A percentile compares a stretch with the other conserved stretches of the same genome.
These are phyloP conservation scores for Spialia ferax DNA, from an alignment of 2,888 invertebrate genomes.

Conservation along the genomic window DNA sequence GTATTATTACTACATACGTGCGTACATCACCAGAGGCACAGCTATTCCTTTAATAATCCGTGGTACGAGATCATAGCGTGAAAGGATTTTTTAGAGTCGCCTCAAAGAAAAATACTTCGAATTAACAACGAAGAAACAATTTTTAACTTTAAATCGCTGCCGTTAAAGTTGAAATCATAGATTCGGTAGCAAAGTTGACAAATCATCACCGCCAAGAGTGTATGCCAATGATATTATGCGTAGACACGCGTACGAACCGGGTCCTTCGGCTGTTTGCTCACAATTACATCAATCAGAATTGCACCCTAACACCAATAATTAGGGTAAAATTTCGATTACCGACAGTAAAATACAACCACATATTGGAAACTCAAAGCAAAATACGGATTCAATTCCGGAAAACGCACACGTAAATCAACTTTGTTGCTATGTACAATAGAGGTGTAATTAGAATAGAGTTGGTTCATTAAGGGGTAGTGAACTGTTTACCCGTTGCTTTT, in stretches of 20 bases:
- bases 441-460: slow-evolving; percentile 59
- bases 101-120: slow-evolving; percentile 63
- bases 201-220: slow-evolving; percentile 76
- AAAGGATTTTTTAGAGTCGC: slow-evolving; percentile 65
- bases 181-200: slow-evolving; percentile 68
- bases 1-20: slow-evolving; percentile 25
- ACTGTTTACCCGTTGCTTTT: slow-evolving; percentile 62
- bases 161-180: slow-evolving; percentile 51
- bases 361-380: slow-evolving; percentile 50
- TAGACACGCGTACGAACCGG: slow-evolving; percentile 69
- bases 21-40: slow-evolving; percentile 4
- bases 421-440: slow-evolving; percentile 52
- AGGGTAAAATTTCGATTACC: slow-evolving; percentile 49
- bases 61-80: slow-evolving; percentile 60
- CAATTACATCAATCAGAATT: slow-evolving; percentile 50
- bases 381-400: slow-evolving; percentile 42
- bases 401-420: slow-evolving; percentile 49
- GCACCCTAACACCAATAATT: slow-evolving; percentile 47
- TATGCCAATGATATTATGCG: slow-evolving; percentile 82
- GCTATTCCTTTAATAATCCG: slow-evolving; percentile 37
- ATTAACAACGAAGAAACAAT: not conserved
- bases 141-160: slow-evolving; percentile 40
- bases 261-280: slow-evolving; percentile 49
- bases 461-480: slow-evolving; percentile 68
- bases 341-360: slow-evolving; percentile 42